These are phyloP conservation scores for Rhodeus uyekii DNA, from an alignment of 2,797 vertebrate genomes.

Conservation along the genomic window DNA sequence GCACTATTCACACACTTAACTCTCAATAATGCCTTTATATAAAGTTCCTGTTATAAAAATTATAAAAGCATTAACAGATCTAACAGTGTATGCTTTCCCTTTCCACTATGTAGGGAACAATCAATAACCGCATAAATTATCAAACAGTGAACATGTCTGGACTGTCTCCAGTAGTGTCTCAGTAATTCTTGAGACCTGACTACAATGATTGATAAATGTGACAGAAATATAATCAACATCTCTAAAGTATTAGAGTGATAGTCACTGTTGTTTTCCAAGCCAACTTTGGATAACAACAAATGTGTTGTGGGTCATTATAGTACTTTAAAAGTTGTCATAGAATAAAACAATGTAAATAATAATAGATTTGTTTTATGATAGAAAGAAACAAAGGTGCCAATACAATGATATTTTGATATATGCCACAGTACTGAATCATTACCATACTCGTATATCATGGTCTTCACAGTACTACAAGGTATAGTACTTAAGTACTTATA, in stretches of 20 bases:
- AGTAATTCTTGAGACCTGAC: slow-evolving; percentile 5
- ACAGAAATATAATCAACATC: background rate
- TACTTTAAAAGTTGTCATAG: background rate
- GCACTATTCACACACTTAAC: background rate
- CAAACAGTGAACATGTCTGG: background rate
- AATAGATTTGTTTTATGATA: background rate
- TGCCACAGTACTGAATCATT: too few species aligned
- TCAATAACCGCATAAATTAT: background rate
- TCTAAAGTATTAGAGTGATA: slow-evolving; percentile 16
- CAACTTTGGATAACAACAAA: slow-evolving; percentile 9
- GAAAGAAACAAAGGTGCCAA: too few species aligned
- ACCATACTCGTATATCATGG: background rate
- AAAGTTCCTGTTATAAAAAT: background rate
- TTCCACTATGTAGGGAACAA: background rate
- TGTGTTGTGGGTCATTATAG: background rate
- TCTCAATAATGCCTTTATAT: background rate
- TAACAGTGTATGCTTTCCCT: background rate
- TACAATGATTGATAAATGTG: background rate
- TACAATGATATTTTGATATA: background rate
- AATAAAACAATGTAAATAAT: background rate
- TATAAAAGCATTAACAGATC: background rate
- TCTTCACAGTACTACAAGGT: background rate
- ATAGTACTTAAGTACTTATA: background rate
- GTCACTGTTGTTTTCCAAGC: too few species aligned
- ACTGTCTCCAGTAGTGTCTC: background rate